phyloP scores from a whole-genome alignment of 2,797 vertebrate species.

The Brachyalestes nurse region DNA sequence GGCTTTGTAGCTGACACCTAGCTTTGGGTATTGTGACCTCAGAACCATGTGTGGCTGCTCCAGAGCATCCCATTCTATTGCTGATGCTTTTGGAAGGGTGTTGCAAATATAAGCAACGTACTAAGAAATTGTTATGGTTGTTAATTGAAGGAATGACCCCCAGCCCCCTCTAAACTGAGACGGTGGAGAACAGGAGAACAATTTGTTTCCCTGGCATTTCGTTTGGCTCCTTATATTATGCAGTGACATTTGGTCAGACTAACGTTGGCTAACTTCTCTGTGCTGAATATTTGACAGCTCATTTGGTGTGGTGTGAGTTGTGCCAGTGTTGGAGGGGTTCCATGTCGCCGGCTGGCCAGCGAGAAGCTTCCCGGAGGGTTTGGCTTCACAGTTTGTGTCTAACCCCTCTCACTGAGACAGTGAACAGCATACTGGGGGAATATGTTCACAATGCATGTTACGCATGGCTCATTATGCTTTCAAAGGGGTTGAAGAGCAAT shows the following conservation, averaged over 20 bases:
- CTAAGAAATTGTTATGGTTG: too few species aligned
- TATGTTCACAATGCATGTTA: constrained; percentile 28
- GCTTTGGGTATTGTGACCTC: too few species aligned
- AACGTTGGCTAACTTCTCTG: constrained; percentile 12
- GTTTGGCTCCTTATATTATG: constrained; percentile 19
- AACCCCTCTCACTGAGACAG: constrained; percentile 19
- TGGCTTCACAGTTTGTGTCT: constrained; percentile 39
- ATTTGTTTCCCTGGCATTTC: constrained; percentile 16
- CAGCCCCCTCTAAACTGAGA: background rate
- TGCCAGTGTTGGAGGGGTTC: constrained; percentile 40
- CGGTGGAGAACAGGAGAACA: too few species aligned
- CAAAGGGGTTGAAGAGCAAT: background rate
- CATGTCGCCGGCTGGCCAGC: constrained; percentile 19
- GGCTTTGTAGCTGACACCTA: too few species aligned
- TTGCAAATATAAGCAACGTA: too few species aligned
- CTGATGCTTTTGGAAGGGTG: too few species aligned
- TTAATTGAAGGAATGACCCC: background rate
- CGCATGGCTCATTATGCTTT: constrained; percentile 25
- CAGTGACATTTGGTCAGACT: constrained; percentile 45
- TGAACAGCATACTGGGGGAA: constrained; percentile 30
- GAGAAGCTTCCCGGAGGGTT: background rate
- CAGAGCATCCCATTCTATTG: too few species aligned
- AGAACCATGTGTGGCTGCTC: too few species aligned
- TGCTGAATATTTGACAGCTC: constrained; percentile 49
- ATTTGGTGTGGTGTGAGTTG: constrained; percentile 40